Evolutionary conservation across 2,797 vertebrate genomes (phyloP).

Genomic region (Acropternis orthonyx): DNA sequence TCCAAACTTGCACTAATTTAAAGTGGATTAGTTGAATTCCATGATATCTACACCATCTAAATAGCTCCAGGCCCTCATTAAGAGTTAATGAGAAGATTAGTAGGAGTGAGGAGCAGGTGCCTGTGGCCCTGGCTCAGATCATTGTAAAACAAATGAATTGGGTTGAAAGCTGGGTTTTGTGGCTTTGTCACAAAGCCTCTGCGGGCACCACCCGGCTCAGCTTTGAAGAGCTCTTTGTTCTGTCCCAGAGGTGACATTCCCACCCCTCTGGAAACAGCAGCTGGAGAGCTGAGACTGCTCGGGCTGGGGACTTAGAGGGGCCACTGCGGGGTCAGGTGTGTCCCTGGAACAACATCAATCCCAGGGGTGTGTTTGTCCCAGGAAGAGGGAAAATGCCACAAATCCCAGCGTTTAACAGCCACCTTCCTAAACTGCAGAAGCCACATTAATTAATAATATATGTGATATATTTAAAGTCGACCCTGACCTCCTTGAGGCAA

Average conservation of each 20-base stretch:
- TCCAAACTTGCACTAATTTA: background rate
- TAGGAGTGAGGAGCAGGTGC: background rate
- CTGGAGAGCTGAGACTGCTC: background rate
- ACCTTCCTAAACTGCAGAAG: background rate
- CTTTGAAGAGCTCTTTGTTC: background rate
- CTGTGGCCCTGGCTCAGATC: background rate
- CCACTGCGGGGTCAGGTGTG: background rate
- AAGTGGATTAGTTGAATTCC: background rate
- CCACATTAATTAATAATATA: background rate
- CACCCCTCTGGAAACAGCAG: background rate
- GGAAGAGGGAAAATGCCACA: background rate
- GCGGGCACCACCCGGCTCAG: background rate
- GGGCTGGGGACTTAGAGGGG: fast-evolving
- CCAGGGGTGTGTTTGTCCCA: too few relatives aligned
- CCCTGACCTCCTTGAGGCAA: background rate
- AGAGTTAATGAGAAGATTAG: background rate
- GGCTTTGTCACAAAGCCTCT: background rate
- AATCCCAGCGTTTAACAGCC: background rate
- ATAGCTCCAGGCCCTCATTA: background rate
- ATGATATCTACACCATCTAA: background rate
- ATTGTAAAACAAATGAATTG: background rate
- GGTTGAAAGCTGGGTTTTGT: background rate
- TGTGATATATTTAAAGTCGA: background rate
- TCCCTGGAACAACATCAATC: background rate
- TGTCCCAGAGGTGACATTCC: background rate